Base-by-base conservation (phyloP, 2,797 vertebrate species). In the Tragopan temminckii region DNA sequence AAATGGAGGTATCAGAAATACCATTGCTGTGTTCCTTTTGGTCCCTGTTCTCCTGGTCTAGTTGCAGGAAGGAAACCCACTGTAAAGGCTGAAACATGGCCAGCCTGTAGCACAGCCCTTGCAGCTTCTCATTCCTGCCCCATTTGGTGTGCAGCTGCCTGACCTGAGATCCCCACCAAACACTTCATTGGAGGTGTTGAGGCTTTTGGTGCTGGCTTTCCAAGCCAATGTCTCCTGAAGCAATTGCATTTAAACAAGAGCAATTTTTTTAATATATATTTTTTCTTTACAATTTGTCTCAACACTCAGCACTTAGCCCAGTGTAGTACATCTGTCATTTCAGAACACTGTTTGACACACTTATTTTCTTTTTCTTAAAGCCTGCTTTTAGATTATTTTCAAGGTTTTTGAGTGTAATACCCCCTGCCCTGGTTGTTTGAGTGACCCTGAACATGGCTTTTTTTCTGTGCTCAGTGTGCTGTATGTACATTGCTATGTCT, bases 121-220 rank as follows among this genome's bases (percentile, higher is more conserved):
- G 42, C 29, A 57, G 35, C 33, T 77, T 52, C 84, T 88, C 13
- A 40, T 11, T 84, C 31, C 46, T 68, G 68, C 48, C 17, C 5
- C 3, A 0, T 55, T 76, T 80, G n/a, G 11, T 72, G 13, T 1
- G 1, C 38, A 63, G 80, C 42, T 31, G 16, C 64, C 24, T 33
- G 18, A 2, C 29, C 19, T 1, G 53, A 57, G 42, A 4, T 75
- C 58, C 17, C 35, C 53, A 23, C 38, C 58, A n/a, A 50, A 36
- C 29, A 53, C 36, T 64, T 5, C 33, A 14, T 40, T 31, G 5
- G 19, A 27, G 36, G 0, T 74, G 74, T 0, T 1, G 85, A 58
- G 19, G 27, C 53, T 62, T 80, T 40, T 85, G 35, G 3, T 3
- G 6, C 46, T 69, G 25, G 15, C 10, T 33, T 69, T 6, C 11